Conservation (phyloP, 1,140 invertebrate genomes). For the Panagrolaimus sp. region DNA sequence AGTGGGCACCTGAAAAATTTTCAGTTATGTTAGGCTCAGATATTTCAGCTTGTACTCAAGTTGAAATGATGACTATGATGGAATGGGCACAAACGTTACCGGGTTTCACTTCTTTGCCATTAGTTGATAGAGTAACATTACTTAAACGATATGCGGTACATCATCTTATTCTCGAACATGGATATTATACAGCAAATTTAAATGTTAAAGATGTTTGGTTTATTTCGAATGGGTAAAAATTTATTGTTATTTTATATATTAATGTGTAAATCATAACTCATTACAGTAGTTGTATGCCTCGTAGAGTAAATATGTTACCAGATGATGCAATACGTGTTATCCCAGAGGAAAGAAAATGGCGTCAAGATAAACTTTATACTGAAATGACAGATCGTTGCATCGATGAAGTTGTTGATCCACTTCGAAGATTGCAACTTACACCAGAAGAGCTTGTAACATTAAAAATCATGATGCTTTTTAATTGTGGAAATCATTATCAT, state of each 20-base stretch:
- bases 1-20: constrained; percentile 2
- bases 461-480: constrained; percentile 56
- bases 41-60: constrained; percentile 37
- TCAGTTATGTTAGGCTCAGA: constrained; percentile 33
- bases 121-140: constrained; percentile 31
- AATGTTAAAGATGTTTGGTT: constrained; percentile 41
- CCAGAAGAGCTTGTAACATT: constrained; percentile 56
- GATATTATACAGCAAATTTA: constrained; percentile 41
- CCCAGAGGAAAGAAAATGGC: constrained; percentile 46
- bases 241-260: neutral
- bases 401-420: constrained; percentile 52
- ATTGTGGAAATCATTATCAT: constrained; percentile 47
- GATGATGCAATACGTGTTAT: constrained; percentile 16
- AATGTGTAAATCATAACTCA: neutral
- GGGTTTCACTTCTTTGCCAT: constrained; percentile 21
- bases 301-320: constrained; percentile 1
- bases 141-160: constrained; percentile 42
- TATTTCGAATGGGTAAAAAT: constrained; percentile 36
- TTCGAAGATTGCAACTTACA: constrained; percentile 41
- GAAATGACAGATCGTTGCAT: constrained; percentile 57
- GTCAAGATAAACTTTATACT: constrained; percentile 56
- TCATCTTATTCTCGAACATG: constrained; percentile 39
- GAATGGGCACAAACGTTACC: constrained; percentile 42
- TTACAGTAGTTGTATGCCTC: constrained; percentile 8
- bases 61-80: constrained; percentile 37